phyloP scores from a whole-genome alignment of 2,888 invertebrate genomes.

The Hesperia comma region DNA sequence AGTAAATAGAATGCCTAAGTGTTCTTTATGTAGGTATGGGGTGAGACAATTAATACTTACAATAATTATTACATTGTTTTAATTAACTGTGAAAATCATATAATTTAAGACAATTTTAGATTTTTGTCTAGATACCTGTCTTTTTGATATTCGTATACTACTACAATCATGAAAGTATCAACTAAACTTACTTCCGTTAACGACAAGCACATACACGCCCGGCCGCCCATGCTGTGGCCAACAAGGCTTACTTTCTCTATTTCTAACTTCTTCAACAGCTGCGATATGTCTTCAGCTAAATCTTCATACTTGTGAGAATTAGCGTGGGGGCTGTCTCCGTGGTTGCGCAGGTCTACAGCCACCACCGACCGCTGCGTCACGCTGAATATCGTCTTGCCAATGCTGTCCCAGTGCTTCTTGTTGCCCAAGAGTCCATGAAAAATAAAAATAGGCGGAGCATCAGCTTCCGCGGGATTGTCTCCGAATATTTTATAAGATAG shows the following conservation, averaged over 20 bases:
- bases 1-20: too few relatives aligned
- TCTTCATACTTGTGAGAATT: slow-evolving; percentile 88
- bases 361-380: slow-evolving; percentile 89
- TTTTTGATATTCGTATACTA: too few relatives aligned
- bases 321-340: slow-evolving; percentile 94
- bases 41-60: too few relatives aligned
- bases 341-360: slow-evolving; percentile 95
- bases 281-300: slow-evolving; percentile 89
- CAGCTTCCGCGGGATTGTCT: slow-evolving; percentile 47
- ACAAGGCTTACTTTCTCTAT: slow-evolving; percentile 85
- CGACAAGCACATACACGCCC: slow-evolving; percentile 92
- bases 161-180: neutral
- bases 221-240: slow-evolving; percentile 97
- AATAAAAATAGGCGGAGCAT: slow-evolving; percentile 71
- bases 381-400: slow-evolving; percentile 88
- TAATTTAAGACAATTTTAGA: too few relatives aligned
- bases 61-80: too few relatives aligned
- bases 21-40: too few relatives aligned
- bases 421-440: slow-evolving; percentile 95
- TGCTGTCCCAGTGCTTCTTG: slow-evolving; percentile 93
- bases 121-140: too few relatives aligned
- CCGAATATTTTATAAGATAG: slow-evolving; percentile 69
- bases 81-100: too few relatives aligned
- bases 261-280: slow-evolving; percentile 59
- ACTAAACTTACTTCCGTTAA: slow-evolving; percentile 83